Evolutionary conservation across 2,113 vertebrate genomes (phyloP).

Genomic region (Tor tambroides): DNA sequence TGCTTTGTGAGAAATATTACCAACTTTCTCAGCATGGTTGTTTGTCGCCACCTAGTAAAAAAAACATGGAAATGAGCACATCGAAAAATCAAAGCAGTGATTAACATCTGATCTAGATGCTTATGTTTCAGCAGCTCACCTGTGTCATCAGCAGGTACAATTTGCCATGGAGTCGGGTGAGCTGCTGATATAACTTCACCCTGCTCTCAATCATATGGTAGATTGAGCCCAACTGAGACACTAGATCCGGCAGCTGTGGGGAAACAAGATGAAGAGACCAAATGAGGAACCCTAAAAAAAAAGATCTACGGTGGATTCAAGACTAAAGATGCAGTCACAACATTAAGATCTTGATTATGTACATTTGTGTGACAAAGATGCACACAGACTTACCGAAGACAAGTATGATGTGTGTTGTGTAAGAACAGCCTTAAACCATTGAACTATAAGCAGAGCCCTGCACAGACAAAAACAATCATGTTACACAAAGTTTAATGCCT

Average conservation of each 20-base stretch:
- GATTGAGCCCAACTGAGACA: constrained; percentile 87
- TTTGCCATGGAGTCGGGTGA: constrained; percentile 92
- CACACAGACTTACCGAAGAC: constrained; percentile 85
- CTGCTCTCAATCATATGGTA: constrained; percentile 97
- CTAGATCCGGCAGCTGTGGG: constrained; percentile 88
- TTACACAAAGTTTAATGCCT: neutral
- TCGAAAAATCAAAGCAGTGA: neutral
- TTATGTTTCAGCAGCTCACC: constrained; percentile 69
- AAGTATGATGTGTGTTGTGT: constrained; percentile 93
- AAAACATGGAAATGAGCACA: neutral
- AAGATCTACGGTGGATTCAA: neutral
- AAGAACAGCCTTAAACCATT: constrained; percentile 93
- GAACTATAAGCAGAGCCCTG: constrained; percentile 90
- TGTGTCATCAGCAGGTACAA: constrained; percentile 91
- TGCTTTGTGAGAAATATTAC: constrained; percentile 82
- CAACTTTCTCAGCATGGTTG: constrained; percentile 67
- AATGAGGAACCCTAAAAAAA: neutral
- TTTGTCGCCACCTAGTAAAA: constrained; percentile 83
- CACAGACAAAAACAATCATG: constrained; percentile 13
- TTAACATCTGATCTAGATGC: neutral
- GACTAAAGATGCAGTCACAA: neutral
- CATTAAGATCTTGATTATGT: neutral
- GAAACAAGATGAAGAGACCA: neutral
- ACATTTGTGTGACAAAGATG: neutral
- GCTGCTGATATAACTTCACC: constrained; percentile 92